Conservation (phyloP, 2,113 vertebrate genomes). For the Neoarius graeffei region DNA sequence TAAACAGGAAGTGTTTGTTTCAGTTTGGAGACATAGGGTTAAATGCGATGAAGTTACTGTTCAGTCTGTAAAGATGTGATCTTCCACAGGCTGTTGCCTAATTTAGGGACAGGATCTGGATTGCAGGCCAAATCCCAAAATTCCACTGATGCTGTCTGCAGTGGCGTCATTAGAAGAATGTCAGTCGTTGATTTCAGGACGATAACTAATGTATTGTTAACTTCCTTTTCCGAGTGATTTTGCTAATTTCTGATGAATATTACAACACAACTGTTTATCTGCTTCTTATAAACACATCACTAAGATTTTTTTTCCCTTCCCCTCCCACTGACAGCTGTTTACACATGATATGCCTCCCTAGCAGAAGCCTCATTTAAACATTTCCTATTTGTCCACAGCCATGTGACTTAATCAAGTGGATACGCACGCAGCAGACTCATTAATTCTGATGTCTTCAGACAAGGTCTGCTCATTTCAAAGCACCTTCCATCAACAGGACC, state of each 20-base stretch:
- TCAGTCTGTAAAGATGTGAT: slow-evolving; percentile 37
- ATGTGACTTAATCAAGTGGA: slow-evolving; percentile 11
- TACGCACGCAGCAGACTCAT: not conserved
- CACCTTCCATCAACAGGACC: slow-evolving; percentile 47
- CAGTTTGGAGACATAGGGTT: slow-evolving; percentile 33
- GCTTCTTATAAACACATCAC: slow-evolving; percentile 28
- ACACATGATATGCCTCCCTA: slow-evolving; percentile 6
- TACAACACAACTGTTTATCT: not conserved
- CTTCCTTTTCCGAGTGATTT: not conserved
- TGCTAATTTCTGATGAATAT: not conserved
- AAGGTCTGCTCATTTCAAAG: slow-evolving; percentile 50
- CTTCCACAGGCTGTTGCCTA: not conserved
- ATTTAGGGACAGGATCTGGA: not conserved
- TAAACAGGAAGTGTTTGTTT: slow-evolving; percentile 74
- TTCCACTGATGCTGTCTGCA: not conserved
- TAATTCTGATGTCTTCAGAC: slow-evolving; percentile 15
- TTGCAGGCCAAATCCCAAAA: not conserved
- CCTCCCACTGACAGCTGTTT: slow-evolving; percentile 30
- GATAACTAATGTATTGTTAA: not conserved
- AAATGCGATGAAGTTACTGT: slow-evolving; percentile 42
- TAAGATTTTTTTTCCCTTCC: not conserved
- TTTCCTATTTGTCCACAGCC: slow-evolving; percentile 9
- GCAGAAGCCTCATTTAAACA: slow-evolving; percentile 26
- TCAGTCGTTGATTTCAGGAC: not conserved
- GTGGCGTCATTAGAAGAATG: not conserved